These are phyloP conservation scores for Dysmachus trigonus DNA, from an alignment of 2,888 invertebrate genomes.

Conservation along the genomic window DNA sequence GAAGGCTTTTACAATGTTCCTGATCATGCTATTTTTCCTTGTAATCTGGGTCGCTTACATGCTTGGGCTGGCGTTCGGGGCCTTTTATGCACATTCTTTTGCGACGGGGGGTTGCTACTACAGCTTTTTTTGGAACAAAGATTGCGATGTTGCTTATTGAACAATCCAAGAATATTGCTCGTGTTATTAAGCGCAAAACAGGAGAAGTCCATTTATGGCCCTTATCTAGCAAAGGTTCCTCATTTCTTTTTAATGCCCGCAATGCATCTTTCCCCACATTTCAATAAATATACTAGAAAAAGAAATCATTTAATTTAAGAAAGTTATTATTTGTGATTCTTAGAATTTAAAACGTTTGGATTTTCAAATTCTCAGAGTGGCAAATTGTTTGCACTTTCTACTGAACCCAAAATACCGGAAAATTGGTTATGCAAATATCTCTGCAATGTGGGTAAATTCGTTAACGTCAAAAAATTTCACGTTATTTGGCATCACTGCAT, in stretches of 20 bases:
- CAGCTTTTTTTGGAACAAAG: background rate
- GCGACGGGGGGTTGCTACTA: conserved; percentile 3
- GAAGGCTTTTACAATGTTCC: background rate
- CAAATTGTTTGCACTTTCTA: too few species aligned
- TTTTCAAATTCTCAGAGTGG: too few species aligned
- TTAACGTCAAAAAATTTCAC: too few species aligned
- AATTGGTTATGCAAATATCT: too few species aligned
- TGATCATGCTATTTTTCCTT: background rate
- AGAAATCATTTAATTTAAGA: background rate
- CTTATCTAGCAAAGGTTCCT: background rate
- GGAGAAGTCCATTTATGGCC: background rate
- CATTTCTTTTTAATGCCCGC: background rate
- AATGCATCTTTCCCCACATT: background rate
- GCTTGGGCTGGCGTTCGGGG: background rate
- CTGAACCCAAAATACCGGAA: too few species aligned
- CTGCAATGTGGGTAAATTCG: too few species aligned
- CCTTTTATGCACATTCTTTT: background rate
- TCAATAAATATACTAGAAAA: background rate
- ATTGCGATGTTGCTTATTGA: conserved; percentile 6
- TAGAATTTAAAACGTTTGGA: too few species aligned
- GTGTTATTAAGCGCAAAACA: background rate
- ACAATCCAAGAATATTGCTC: background rate
- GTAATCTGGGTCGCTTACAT: background rate
- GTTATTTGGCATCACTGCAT: too few species aligned
- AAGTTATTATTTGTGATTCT: too few species aligned